These are phyloP conservation scores for Bombyx mori DNA, from an alignment of 1,140 invertebrate species.

Conservation along the genomic window DNA sequence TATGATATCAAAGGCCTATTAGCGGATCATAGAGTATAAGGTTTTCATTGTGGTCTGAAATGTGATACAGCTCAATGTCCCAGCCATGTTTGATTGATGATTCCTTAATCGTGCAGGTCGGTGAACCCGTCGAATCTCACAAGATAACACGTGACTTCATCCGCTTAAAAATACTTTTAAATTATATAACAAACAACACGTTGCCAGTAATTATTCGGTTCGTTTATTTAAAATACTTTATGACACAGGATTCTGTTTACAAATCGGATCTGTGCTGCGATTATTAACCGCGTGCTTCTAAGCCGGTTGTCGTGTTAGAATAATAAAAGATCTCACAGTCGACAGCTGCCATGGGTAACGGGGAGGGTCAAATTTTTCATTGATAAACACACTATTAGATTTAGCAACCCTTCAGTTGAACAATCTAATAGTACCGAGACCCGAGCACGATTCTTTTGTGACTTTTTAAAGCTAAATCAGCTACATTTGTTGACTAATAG, in stretches of 20 bases:
- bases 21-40: constrained; percentile 7
- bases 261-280: constrained; percentile 26
- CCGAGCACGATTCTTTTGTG: constrained; percentile 26
- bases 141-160: constrained; percentile 57
- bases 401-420: constrained; percentile 57
- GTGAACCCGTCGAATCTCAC: constrained; percentile 31
- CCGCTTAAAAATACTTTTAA: constrained; percentile 39
- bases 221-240: background rate
- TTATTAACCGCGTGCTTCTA: constrained; percentile 18
- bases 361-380: constrained; percentile 47
- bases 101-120: constrained; percentile 64
- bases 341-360: constrained; percentile 39
- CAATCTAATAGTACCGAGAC: constrained; percentile 42
- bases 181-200: constrained; percentile 28
- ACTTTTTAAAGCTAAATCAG: constrained; percentile 27
- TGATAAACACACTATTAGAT: constrained; percentile 44
- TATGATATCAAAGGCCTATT: no score
- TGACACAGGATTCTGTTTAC: constrained; percentile 14
- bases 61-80: constrained; percentile 47
- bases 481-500: constrained; percentile 5
- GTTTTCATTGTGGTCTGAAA: constrained; percentile 52
- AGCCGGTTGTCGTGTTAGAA: constrained; percentile 35
- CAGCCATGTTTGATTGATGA: constrained; percentile 61
- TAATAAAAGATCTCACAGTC: constrained; percentile 44
- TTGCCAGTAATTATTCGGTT: constrained; percentile 2